Evolutionary conservation across 2,797 vertebrate species (phyloP).

Genomic region (Ataeniobius toweri): DNA sequence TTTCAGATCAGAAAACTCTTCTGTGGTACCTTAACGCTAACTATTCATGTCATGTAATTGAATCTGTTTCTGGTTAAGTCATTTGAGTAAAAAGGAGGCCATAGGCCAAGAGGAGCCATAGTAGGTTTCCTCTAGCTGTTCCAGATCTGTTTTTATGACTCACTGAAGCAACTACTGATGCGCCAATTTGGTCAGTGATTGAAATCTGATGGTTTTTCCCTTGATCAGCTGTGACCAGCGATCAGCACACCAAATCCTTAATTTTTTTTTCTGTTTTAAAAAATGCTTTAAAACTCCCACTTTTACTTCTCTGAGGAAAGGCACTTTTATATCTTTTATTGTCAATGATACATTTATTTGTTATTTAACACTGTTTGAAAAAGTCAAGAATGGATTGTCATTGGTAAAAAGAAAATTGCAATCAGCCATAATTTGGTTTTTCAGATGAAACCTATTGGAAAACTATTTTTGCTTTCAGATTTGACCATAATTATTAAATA

Average conservation of each 20-base stretch:
- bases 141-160: constrained; percentile 2
- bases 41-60: constrained; percentile 49
- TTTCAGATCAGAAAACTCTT: constrained; percentile 43
- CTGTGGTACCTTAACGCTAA: constrained; percentile 32
- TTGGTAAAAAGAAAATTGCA: background rate
- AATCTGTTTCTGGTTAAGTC: constrained; percentile 48
- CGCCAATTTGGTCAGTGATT: no score
- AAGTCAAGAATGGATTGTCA: background rate
- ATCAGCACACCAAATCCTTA: no score
- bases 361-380: background rate
- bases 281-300: no score
- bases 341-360: background rate
- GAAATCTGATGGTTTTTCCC: no score
- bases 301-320: no score
- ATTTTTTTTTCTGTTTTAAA: no score
- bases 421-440: background rate
- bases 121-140: constrained; percentile 46
- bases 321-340: background rate
- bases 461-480: background rate
- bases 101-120: constrained; percentile 24
- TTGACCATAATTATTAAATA: background rate
- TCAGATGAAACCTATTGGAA: background rate
- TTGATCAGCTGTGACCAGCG: no score
- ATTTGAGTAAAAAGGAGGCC: constrained; percentile 16
- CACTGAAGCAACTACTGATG: no score